Conservation (phyloP, 1,140 invertebrate species). For the Orussus abietinus region DNA sequence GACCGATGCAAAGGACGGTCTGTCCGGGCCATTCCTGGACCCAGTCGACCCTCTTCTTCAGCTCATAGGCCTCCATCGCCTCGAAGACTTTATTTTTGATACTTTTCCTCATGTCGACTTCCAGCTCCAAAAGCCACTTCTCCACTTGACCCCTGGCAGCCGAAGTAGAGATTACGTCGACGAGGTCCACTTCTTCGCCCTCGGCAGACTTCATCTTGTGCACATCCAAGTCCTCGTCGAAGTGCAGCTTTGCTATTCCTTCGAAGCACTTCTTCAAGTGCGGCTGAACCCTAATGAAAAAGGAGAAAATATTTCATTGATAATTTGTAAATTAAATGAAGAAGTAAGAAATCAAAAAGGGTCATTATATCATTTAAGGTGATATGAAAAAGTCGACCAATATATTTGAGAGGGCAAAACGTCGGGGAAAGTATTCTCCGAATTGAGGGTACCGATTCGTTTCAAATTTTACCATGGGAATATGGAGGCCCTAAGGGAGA, state of each 20-base stretch:
- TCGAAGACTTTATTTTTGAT: slow-evolving; percentile 64
- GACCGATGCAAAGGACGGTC: slow-evolving; percentile 81
- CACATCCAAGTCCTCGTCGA: slow-evolving; percentile 84
- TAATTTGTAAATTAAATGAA: not conserved
- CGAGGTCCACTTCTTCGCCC: slow-evolving; percentile 77
- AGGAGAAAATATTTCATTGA: not conserved
- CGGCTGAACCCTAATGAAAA: slow-evolving; percentile 72
- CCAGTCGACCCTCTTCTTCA: slow-evolving; percentile 67
- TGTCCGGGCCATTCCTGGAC: slow-evolving; percentile 86
- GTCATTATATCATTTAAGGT: slow-evolving; percentile 9
- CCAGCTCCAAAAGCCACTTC: slow-evolving; percentile 91
- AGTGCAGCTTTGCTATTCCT: slow-evolving; percentile 81
- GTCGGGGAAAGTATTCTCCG: too few species aligned
- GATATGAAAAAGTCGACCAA: too few species aligned
- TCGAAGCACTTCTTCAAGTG: slow-evolving; percentile 96
- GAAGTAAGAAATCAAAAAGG: not conserved
- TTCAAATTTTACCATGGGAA: too few species aligned
- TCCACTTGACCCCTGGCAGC: slow-evolving; percentile 90
- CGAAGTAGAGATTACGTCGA: slow-evolving; percentile 77
- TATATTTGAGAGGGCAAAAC: too few species aligned
- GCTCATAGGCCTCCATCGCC: slow-evolving; percentile 67
- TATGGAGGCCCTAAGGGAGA: too few species aligned
- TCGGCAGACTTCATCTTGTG: slow-evolving; percentile 86
- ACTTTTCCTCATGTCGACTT: slow-evolving; percentile 83
- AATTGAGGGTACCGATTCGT: too few species aligned